Conservation (phyloP, 2,888 invertebrate genomes). For the Calliopum simillimum region DNA sequence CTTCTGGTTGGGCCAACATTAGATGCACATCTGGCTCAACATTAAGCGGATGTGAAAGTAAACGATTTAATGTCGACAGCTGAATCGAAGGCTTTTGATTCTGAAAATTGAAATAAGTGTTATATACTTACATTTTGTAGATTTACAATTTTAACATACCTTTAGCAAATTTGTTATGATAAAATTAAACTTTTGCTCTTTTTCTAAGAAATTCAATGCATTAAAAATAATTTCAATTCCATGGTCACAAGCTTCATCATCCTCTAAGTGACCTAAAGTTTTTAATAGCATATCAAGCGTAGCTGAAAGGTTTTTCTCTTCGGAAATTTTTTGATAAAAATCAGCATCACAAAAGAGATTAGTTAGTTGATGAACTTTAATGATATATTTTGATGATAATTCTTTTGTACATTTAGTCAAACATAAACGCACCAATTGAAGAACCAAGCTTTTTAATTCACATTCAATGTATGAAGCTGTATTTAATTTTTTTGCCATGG, state of each 20-base stretch:
- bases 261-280: constrained; percentile 55
- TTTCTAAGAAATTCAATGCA: constrained; percentile 70
- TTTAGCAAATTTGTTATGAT: constrained; percentile 70
- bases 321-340: constrained; percentile 69
- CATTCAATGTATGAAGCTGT: constrained; percentile 37
- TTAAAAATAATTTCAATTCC: constrained; percentile 75
- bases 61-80: constrained; percentile 59
- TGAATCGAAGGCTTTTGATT: constrained; percentile 55
- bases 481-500: not conserved
- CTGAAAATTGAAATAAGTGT: constrained; percentile 46
- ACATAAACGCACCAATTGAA: constrained; percentile 66
- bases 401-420: constrained; percentile 70
- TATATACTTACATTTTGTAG: not conserved
- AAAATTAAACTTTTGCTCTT: constrained; percentile 70
- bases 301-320: constrained; percentile 54
- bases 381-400: constrained; percentile 68
- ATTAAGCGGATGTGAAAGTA: constrained; percentile 64
- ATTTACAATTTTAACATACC: constrained; percentile 64
- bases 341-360: constrained; percentile 70
- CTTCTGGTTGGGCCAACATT: constrained; percentile 57
- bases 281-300: constrained; percentile 55
- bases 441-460: constrained; percentile 58
- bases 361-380: constrained; percentile 70
- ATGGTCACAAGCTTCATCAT: constrained; percentile 69
- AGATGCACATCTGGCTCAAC: constrained; percentile 58